phyloP scores from a whole-genome alignment of 2,797 vertebrate genomes.

The Chaetodon trifasciatus region DNA sequence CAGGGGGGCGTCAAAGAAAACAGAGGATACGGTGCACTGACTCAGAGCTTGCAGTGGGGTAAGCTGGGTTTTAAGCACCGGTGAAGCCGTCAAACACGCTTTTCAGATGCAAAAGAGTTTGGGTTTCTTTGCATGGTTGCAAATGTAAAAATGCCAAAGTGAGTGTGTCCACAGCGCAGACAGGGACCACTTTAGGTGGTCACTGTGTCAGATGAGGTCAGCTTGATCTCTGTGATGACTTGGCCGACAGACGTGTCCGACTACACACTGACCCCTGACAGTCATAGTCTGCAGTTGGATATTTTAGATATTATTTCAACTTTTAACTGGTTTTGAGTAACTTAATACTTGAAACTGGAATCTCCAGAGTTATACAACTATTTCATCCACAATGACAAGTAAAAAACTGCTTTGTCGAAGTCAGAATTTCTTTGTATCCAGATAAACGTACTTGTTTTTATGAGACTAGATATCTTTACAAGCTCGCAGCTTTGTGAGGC shows the following conservation, averaged over 20 bases:
- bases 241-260: background rate
- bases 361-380: too few species aligned
- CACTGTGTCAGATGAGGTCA: background rate
- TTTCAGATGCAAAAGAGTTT: background rate
- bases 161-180: background rate
- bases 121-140: background rate
- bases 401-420: too few species aligned
- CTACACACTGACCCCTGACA: background rate
- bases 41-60: background rate
- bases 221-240: background rate
- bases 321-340: too few species aligned
- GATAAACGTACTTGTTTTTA: too few species aligned
- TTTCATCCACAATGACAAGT: too few species aligned
- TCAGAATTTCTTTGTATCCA: too few species aligned
- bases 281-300: background rate
- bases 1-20: constrained; percentile 30
- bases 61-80: background rate
- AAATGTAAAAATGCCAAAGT: background rate
- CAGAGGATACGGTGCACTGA: background rate
- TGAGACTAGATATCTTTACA: too few species aligned
- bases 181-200: too few species aligned
- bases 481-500: too few species aligned
- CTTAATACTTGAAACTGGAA: too few species aligned
- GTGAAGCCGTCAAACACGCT: background rate
- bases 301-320: too few species aligned